Evolutionary conservation across 2,113 vertebrate species (phyloP).

Genomic region (Scalopus aquaticus): DNA sequence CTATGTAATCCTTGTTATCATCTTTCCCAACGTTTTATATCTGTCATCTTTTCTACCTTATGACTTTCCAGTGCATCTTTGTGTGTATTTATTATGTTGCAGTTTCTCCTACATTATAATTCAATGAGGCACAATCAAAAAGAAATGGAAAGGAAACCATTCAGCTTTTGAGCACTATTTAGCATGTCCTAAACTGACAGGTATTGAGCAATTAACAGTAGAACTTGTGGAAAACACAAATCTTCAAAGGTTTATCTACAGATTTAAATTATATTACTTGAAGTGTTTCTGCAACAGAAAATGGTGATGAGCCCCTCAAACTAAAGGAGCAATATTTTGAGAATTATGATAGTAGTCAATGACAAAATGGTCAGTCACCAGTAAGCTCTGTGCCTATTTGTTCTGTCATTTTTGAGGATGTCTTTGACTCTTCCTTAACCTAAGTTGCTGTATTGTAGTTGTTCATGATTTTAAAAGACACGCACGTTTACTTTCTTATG

Average conservation of each 20-base stretch:
- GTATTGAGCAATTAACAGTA: constrained; percentile 43
- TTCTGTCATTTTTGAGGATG: constrained; percentile 52
- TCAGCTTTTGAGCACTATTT: background rate
- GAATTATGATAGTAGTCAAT: background rate
- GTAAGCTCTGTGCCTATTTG: constrained; percentile 37
- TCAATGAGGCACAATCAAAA: constrained; percentile 48
- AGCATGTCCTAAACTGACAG: background rate
- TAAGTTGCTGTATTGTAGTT: constrained; percentile 33
- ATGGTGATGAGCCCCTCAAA: background rate
- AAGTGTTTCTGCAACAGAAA: constrained; percentile 2
- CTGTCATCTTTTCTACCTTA: constrained; percentile 18
- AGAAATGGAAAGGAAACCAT: background rate
- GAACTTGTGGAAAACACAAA: constrained; percentile 37
- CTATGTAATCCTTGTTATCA: background rate
- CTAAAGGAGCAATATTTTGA: background rate
- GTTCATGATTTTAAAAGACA: constrained; percentile 71
- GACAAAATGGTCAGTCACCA: background rate
- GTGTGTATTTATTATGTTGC: background rate
- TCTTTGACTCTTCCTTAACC: constrained; percentile 49
- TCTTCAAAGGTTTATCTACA: background rate
- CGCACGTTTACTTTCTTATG: constrained; percentile 48
- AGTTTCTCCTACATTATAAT: constrained; percentile 37
- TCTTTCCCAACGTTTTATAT: background rate
- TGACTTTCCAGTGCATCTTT: constrained; percentile 25
- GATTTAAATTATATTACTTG: constrained; percentile 20